These are phyloP conservation scores for Periophthalmus modestus DNA, from an alignment of 2,113 vertebrate genomes.

Conservation along the genomic window DNA sequence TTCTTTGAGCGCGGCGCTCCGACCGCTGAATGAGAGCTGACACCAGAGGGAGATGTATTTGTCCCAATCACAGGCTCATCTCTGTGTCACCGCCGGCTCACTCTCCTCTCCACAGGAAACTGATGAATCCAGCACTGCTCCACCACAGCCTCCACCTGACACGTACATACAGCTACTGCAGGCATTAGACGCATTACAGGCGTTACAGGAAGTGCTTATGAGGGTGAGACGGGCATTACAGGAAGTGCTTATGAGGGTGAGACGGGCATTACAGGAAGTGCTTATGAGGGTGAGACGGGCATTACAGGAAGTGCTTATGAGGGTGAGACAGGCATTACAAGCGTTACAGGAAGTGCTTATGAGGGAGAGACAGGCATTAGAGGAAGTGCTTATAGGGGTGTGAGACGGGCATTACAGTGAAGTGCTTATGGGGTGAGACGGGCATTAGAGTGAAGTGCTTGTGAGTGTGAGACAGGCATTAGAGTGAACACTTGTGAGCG, in stretches of 20 bases:
- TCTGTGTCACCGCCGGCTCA: conserved; percentile 63
- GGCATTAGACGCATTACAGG: background rate
- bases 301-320: conserved; percentile 9
- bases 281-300: conserved; percentile 34
- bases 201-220: conserved; percentile 45
- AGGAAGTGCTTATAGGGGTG: conserved; percentile 52
- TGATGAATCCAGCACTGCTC: conserved; percentile 76
- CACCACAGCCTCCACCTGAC: conserved; percentile 51
- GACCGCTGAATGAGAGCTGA: conserved; percentile 76
- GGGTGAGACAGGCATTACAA: too few relatives aligned
- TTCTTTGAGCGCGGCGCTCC: conserved; percentile 67
- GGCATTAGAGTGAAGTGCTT: too few relatives aligned
- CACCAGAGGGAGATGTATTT: conserved; percentile 75
- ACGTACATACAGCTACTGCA: too few relatives aligned
- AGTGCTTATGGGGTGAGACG: conserved; percentile 45
- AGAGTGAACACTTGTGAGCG: conserved; percentile 55
- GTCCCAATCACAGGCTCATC: conserved; percentile 78
- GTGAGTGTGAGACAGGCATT: conserved; percentile 19
- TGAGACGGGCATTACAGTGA: conserved; percentile 34
- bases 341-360: too few relatives aligned
- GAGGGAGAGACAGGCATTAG: too few relatives aligned
- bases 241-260: conserved; percentile 51
- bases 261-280: conserved; percentile 36
- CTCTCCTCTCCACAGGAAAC: conserved; percentile 73
- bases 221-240: conserved; percentile 44